Percentiles rank a stretch among this genome's conserved stretches.
phyloP scores from a whole-genome alignment of 2,888 invertebrate species.

The Drosophila hamatofila region DNA sequence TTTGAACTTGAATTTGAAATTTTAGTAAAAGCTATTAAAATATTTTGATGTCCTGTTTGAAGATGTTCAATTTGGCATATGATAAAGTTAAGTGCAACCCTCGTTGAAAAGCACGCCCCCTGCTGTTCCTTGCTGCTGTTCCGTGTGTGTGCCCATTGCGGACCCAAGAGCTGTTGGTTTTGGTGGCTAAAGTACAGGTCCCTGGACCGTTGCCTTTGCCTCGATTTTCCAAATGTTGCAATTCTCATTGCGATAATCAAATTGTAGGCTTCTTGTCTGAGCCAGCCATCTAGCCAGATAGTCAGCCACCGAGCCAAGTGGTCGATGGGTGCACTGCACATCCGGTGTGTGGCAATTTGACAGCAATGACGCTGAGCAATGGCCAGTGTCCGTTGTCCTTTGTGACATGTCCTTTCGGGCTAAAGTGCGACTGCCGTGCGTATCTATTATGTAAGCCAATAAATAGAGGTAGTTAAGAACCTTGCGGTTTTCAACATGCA shows the following conservation, averaged over 20 bases:
- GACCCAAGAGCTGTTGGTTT: conserved; percentile 7
- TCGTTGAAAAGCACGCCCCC: neutral
- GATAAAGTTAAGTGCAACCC: neutral
- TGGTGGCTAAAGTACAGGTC: conserved; percentile 3
- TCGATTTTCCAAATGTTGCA: conserved; percentile 69
- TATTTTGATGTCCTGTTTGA: neutral
- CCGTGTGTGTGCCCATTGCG: conserved; percentile 12
- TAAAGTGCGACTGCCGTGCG: conserved; percentile 35
- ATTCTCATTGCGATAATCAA: conserved; percentile 83
- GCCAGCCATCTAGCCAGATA: conserved; percentile 19
- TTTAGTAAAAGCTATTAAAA: too few species aligned
- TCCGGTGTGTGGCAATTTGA: conserved; percentile 58
- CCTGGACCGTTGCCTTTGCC: conserved; percentile 21
- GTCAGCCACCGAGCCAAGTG: conserved; percentile 20
- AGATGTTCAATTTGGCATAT: neutral
- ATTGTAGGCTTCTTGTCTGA: conserved; percentile 77
- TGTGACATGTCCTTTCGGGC: conserved; percentile 5
- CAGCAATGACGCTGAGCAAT: conserved; percentile 20
- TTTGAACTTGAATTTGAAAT: too few species aligned
- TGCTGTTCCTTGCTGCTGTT: conserved; percentile 1
- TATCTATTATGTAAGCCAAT: conserved; percentile 77
- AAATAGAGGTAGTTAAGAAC: conserved; percentile 82
- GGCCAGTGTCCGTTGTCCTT: neutral
- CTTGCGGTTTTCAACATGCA: conserved; percentile 77
- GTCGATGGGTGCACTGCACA: conserved; percentile 40